A percentile compares a stretch with the other conserved stretches of the same genome.
Evolutionary conservation across 1,140 invertebrate genomes (phyloP).

Genomic region (Phenacoccus solenopsis): DNA sequence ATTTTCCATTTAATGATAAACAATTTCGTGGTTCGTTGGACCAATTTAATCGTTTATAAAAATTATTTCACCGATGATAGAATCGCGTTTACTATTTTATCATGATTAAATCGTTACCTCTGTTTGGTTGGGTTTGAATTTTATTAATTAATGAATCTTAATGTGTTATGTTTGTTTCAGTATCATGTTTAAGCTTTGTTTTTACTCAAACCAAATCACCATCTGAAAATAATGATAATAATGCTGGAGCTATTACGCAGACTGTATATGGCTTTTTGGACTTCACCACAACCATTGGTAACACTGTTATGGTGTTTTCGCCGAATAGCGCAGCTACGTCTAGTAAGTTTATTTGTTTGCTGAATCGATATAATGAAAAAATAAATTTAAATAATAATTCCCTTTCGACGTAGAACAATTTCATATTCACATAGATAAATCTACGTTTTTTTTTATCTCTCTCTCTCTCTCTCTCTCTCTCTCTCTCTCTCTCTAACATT

Average conservation of each 20-base stretch:
- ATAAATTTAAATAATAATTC: neutral
- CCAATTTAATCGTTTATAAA: no score
- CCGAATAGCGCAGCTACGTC: slow-evolving; percentile 51
- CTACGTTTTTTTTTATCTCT: no score
- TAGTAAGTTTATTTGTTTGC: slow-evolving; percentile 21
- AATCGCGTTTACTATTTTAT: no score
- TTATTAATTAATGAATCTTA: neutral
- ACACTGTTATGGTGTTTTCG: slow-evolving; percentile 80
- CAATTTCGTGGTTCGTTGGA: no score
- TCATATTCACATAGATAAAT: no score
- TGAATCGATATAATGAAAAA: neutral
- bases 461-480: no score
- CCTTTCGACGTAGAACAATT: no score
- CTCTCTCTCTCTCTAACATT: no score
- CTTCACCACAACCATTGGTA: slow-evolving; percentile 77
- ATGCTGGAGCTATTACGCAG: slow-evolving; percentile 36
- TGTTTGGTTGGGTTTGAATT: no score
- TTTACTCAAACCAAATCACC: neutral
- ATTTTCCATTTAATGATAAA: no score
- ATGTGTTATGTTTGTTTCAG: neutral
- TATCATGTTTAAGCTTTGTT: neutral
- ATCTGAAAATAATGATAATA: neutral
- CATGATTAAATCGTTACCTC: no score
- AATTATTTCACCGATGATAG: no score
- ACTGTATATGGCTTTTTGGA: slow-evolving; percentile 83